These are phyloP conservation scores for Lasiurus borealis DNA, from an alignment of 2,113 vertebrate genomes.

Conservation along the genomic window DNA sequence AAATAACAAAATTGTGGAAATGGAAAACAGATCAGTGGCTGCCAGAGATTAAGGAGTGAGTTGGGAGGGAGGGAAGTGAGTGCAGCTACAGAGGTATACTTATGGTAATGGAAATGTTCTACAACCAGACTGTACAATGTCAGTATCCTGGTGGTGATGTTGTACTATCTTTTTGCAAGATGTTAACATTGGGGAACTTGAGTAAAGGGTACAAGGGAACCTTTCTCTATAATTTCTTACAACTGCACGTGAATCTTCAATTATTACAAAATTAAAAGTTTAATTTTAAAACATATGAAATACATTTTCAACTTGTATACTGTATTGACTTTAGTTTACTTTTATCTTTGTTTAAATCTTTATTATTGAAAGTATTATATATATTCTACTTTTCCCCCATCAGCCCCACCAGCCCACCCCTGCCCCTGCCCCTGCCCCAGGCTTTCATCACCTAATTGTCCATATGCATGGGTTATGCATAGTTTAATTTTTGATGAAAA, in stretches of 20 bases:
- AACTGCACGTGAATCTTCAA: not conserved
- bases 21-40: constrained; percentile 6
- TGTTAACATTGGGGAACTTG: not conserved
- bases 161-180: not conserved
- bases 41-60: not conserved
- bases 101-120: not conserved
- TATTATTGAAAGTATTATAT: no score
- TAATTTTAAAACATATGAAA: not conserved
- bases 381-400: no score
- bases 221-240: not conserved
- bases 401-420: no score
- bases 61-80: not conserved
- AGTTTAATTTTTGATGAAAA: constrained; percentile 5
- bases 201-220: not conserved
- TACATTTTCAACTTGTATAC: not conserved
- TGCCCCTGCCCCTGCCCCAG: no score
- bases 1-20: not conserved
- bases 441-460: no score
- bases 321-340: not conserved
- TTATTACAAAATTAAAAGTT: constrained; percentile 11
- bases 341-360: no score
- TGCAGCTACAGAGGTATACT: not conserved
- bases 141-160: not conserved
- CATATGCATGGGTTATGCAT: no score
- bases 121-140: no score